Percentiles rank a stretch among this genome's conserved stretches.
These are phyloP conservation scores for Xylota segnis DNA, from an alignment of 2,888 invertebrate genomes.

Conservation along the genomic window DNA sequence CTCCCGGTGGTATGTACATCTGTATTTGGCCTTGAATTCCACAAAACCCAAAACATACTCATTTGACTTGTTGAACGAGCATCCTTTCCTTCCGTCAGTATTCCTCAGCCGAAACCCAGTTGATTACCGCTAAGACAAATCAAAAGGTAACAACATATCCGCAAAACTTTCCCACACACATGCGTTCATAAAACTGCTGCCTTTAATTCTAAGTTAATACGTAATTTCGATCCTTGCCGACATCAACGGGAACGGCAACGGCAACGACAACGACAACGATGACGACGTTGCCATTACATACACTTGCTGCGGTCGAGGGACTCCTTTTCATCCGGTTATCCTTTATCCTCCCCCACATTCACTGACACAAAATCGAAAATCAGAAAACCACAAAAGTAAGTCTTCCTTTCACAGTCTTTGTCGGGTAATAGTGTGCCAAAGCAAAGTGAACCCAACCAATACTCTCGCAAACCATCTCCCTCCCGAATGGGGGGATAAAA, in stretches of 20 bases:
- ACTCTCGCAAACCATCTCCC: background rate
- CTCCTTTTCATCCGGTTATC: conserved; percentile 42
- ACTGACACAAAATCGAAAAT: conserved; percentile 49
- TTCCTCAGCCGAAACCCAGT: background rate
- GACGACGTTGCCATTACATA: conserved; percentile 29
- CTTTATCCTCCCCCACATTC: conserved; percentile 7
- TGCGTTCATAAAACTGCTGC: background rate
- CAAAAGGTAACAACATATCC: conserved; percentile 41
- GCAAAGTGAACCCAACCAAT: background rate
- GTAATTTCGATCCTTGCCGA: conserved; percentile 17
- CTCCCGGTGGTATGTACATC: background rate
- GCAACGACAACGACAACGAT: conserved; percentile 13
- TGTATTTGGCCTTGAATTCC: background rate
- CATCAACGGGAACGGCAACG: conserved; percentile 14
- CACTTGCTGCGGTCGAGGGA: conserved; percentile 21
- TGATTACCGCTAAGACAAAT: conserved; percentile 48
- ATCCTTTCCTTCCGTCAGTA: background rate
- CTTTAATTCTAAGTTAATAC: conserved; percentile 30
- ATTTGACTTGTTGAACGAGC: conserved; percentile 34
- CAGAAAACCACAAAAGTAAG: conserved; percentile 55
- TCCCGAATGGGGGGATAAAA: background rate
- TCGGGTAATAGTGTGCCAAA: conserved; percentile 4
- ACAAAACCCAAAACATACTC: background rate
- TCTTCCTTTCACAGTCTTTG: background rate
- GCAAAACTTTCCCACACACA: conserved; percentile 7